phyloP scores from a whole-genome alignment of 2,888 invertebrate genomes.

The Lasioglossum oenotherae region DNA sequence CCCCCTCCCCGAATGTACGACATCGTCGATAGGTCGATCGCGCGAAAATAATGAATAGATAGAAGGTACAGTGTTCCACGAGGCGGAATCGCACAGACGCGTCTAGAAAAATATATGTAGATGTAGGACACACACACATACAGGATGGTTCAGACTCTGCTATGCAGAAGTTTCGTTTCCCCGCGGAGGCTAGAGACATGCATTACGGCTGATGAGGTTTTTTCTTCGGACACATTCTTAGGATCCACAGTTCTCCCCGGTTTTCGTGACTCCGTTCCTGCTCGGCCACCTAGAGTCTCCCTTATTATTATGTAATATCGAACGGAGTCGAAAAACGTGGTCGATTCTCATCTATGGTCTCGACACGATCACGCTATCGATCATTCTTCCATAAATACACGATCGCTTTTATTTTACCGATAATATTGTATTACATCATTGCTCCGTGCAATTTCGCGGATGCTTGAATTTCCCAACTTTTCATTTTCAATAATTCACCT shows the following conservation, averaged over 20 bases:
- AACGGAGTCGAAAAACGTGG: background rate
- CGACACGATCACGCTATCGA: slow-evolving; percentile 8
- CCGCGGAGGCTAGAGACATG: slow-evolving; percentile 17
- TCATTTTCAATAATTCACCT: background rate
- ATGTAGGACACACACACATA: slow-evolving; percentile 57
- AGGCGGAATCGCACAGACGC: slow-evolving; percentile 51
- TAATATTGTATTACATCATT: background rate
- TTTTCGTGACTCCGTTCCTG: background rate
- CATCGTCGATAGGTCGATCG: slow-evolving; percentile 55
- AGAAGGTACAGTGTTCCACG: slow-evolving; percentile 48
- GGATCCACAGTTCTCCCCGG: background rate
- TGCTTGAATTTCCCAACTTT: background rate
- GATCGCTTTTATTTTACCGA: background rate
- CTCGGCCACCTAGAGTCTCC: background rate
- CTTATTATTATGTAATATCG: background rate
- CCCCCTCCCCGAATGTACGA: slow-evolving; percentile 37
- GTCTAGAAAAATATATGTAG: slow-evolving; percentile 71
- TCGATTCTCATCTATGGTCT: background rate
- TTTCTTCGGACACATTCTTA: slow-evolving; percentile 10
- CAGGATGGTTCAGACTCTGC: slow-evolving; percentile 44
- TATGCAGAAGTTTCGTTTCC: slow-evolving; percentile 33
- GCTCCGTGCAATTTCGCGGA: background rate
- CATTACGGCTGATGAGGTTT: slow-evolving; percentile 7
- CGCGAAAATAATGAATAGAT: slow-evolving; percentile 60
- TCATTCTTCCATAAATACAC: background rate